A percentile compares a stretch with the other conserved stretches of the same genome.
Conservation (phyloP, 30 jellyfish, hydroid and myxozoan genomes). For the Cassiopea xamachana region DNA sequence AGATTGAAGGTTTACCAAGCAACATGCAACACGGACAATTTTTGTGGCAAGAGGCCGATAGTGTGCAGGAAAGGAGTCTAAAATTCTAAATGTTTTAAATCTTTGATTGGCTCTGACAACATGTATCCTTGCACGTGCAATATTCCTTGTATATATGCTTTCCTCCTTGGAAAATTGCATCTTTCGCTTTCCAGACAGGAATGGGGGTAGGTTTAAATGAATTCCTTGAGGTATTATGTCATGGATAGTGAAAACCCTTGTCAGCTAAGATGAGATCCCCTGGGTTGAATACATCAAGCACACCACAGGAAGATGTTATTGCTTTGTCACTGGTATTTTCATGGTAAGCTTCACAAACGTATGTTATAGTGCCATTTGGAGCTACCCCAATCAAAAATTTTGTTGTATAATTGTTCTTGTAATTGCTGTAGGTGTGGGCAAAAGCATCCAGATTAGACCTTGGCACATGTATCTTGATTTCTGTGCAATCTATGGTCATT, state of each 20-base stretch:
- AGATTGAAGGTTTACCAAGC: slow-evolving; percentile 26
- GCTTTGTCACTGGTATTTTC: slow-evolving; percentile 29
- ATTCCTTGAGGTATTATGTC: slow-evolving; percentile 25
- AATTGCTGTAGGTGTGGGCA: slow-evolving; percentile 32
- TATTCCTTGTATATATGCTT: slow-evolving; percentile 32
- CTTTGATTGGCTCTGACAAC: slow-evolving; percentile 30
- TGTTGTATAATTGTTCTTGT: slow-evolving; percentile 22
- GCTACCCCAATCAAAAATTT: slow-evolving; percentile 25
- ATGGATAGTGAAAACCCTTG: slow-evolving; percentile 27
- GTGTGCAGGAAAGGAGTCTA: slow-evolving; percentile 26
- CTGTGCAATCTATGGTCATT: slow-evolving; percentile 35
- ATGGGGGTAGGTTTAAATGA: slow-evolving; percentile 16
- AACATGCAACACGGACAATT: slow-evolving; percentile 16
- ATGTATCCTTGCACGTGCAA: slow-evolving; percentile 28
- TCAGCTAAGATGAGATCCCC: slow-evolving; percentile 39
- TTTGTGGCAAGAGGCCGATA: slow-evolving; percentile 20
- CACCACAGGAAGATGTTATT: slow-evolving; percentile 33
- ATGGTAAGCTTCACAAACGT: slow-evolving; percentile 18
- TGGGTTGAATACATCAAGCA: slow-evolving; percentile 27
- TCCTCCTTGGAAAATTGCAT: slow-evolving; percentile 18
- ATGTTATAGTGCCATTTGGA: slow-evolving; percentile 34
- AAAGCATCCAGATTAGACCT: slow-evolving; percentile 35
- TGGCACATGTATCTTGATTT: slow-evolving; percentile 33
- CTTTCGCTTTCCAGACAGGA: slow-evolving; percentile 24
- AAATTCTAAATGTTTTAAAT: slow-evolving; percentile 8